These are phyloP conservation scores for Euproctis similis DNA, from an alignment of 2,888 invertebrate species.

Conservation along the genomic window DNA sequence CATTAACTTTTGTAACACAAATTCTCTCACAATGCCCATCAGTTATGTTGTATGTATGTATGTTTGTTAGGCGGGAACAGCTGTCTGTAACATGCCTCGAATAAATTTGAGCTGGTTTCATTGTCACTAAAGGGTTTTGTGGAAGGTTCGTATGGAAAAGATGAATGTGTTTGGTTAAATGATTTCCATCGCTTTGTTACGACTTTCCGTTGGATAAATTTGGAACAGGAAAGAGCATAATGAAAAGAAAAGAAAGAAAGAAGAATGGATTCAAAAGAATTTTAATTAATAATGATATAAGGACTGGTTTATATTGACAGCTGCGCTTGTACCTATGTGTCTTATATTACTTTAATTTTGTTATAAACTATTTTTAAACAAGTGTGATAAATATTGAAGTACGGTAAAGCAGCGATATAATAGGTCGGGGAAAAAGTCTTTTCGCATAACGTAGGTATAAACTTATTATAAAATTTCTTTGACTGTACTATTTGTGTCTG, in stretches of 20 bases:
- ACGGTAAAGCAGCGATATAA: too few species aligned
- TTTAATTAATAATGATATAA: too few species aligned
- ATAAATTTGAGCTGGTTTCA: conserved; percentile 16
- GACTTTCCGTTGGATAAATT: conserved; percentile 19
- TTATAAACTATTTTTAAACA: too few species aligned
- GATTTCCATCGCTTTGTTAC: conserved; percentile 16
- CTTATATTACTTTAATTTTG: too few species aligned
- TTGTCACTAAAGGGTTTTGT: conserved; percentile 22
- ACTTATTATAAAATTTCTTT: too few species aligned
- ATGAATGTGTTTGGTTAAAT: conserved; percentile 17
- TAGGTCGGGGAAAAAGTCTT: too few species aligned
- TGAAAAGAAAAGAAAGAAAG: conserved; percentile 19
- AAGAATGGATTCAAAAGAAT: conserved; percentile 15
- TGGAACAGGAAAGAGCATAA: conserved; percentile 12
- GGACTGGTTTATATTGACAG: neutral
- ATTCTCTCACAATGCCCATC: conserved; percentile 16
- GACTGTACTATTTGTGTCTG: too few species aligned
- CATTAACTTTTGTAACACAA: conserved; percentile 14
- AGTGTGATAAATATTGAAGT: too few species aligned
- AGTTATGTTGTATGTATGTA: conserved; percentile 14
- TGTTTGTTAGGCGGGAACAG: conserved; percentile 20
- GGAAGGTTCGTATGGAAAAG: conserved; percentile 22
- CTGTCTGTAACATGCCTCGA: conserved; percentile 21
- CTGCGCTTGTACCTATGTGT: neutral
- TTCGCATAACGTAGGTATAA: too few species aligned